These are phyloP conservation scores for Thomomys bottae DNA, from an alignment of 2,113 vertebrate genomes.

Conservation along the genomic window DNA sequence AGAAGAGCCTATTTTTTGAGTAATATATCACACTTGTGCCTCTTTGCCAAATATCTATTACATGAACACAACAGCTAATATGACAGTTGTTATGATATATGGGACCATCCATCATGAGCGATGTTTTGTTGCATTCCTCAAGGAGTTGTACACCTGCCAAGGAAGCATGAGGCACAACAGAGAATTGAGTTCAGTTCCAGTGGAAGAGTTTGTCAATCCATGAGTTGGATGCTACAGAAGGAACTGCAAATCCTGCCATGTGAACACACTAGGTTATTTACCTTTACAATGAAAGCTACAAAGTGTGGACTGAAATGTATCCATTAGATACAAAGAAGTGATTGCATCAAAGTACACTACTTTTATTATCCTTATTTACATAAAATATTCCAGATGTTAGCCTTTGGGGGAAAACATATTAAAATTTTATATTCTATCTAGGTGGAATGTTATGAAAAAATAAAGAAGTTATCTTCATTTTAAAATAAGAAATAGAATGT, in stretches of 20 bases:
- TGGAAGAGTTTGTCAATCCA: not conserved
- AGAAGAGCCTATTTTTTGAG: slow-evolving; percentile 42
- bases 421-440: not conserved
- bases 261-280: not conserved
- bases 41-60: slow-evolving; percentile 56
- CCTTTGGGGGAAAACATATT: not conserved
- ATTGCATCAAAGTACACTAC: not conserved
- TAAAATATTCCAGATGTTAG: not conserved
- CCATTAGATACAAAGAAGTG: not conserved
- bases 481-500: not conserved
- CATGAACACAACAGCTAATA: not conserved
- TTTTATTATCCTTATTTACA: not conserved
- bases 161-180: slow-evolving; percentile 30
- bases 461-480: not conserved
- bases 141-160: slow-evolving; percentile 12
- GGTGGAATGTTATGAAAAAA: not conserved
- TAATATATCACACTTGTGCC: slow-evolving; percentile 26
- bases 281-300: not conserved
- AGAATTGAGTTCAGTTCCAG: not conserved
- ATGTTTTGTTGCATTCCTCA: slow-evolving; percentile 20
- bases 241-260: not conserved
- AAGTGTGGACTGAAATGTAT: not conserved
- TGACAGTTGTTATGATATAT: slow-evolving; percentile 28
- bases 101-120: slow-evolving; percentile 14
- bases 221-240: not conserved